phyloP scores from a whole-genome alignment of 2,113 vertebrate species.

The Takifugu flavidus region DNA sequence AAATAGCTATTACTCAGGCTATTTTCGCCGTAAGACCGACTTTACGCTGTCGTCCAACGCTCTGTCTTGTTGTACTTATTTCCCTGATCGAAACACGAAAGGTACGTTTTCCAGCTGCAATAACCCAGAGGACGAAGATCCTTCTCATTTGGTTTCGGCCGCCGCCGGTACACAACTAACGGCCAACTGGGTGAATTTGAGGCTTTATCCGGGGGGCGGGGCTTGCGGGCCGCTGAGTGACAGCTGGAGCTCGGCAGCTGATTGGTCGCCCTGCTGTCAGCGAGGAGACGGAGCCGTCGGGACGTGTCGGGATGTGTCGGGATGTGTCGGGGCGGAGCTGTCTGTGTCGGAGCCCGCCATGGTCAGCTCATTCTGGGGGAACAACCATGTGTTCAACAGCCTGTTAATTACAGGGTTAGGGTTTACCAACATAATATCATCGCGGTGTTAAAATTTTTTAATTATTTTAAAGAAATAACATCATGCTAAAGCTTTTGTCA shows the following conservation, averaged over 20 bases:
- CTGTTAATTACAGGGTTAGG: too few species aligned
- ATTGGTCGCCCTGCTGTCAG: constrained; percentile 30
- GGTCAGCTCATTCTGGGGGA: too few species aligned
- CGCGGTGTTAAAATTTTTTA: too few species aligned
- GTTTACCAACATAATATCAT: too few species aligned
- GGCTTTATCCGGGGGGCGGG: constrained; percentile 48
- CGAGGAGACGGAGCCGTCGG: background rate
- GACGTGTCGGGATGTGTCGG: constrained; percentile 2
- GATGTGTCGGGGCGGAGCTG: too few species aligned
- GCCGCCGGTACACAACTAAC: constrained; percentile 40
- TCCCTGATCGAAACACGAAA: background rate
- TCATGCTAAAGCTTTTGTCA: too few species aligned
- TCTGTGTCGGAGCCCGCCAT: too few species aligned
- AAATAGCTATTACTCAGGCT: constrained; percentile 17
- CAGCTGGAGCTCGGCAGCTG: constrained; percentile 40
- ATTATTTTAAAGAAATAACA: too few species aligned
- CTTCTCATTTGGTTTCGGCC: constrained; percentile 23
- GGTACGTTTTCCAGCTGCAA: constrained; percentile 21
- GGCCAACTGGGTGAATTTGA: constrained; percentile 23
- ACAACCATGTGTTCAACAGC: too few species aligned
- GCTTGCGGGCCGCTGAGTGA: constrained; percentile 16
- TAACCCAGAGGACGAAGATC: constrained; percentile 18
- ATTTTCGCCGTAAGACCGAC: background rate
- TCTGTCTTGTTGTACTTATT: background rate
- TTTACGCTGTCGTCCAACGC: background rate